Evolutionary conservation across 53 echinoderm and acorn worm genomes (phyloP).

Genomic region (Holothuria leucospilota): DNA sequence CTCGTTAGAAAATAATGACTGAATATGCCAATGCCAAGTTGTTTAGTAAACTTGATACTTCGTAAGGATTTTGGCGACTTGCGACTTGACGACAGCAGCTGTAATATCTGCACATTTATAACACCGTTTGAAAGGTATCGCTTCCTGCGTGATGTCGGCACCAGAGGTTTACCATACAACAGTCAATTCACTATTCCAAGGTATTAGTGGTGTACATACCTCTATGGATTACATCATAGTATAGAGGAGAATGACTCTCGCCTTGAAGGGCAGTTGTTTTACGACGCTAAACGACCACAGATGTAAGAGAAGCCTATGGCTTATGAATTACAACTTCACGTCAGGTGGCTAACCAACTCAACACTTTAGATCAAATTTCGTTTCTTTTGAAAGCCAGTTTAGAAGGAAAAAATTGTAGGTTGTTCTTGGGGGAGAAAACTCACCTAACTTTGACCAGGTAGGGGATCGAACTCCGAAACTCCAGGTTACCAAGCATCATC

Average conservation of each 20-base stretch:
- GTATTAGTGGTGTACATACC: slow-evolving; percentile 48
- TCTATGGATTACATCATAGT: slow-evolving; percentile 67
- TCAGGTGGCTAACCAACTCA: too few species aligned
- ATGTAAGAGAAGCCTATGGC: too few species aligned
- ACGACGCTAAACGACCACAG: too few species aligned
- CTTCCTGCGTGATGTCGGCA: slow-evolving; percentile 39
- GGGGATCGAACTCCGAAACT: too few species aligned
- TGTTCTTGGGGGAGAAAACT: too few species aligned
- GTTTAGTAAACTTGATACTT: slow-evolving; percentile 48
- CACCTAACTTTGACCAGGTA: too few species aligned
- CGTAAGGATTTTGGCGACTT: slow-evolving; percentile 50
- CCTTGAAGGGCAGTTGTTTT: too few species aligned
- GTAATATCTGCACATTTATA: slow-evolving; percentile 52
- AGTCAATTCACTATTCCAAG: slow-evolving; percentile 46
- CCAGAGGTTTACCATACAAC: slow-evolving; percentile 58
- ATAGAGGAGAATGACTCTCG: slow-evolving; percentile 66
- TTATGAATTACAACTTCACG: too few species aligned
- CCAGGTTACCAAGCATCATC: too few species aligned
- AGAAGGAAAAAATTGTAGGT: too few species aligned
- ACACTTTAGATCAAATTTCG: too few species aligned
- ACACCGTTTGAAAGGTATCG: slow-evolving; percentile 45
- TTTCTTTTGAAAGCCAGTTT: too few species aligned
- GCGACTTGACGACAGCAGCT: slow-evolving; percentile 46
- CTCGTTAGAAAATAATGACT: slow-evolving; percentile 37
- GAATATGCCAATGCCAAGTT: slow-evolving; percentile 25